These are phyloP conservation scores for Aradophagus sp. DNA, from an alignment of 1,140 invertebrate genomes.

Conservation along the genomic window DNA sequence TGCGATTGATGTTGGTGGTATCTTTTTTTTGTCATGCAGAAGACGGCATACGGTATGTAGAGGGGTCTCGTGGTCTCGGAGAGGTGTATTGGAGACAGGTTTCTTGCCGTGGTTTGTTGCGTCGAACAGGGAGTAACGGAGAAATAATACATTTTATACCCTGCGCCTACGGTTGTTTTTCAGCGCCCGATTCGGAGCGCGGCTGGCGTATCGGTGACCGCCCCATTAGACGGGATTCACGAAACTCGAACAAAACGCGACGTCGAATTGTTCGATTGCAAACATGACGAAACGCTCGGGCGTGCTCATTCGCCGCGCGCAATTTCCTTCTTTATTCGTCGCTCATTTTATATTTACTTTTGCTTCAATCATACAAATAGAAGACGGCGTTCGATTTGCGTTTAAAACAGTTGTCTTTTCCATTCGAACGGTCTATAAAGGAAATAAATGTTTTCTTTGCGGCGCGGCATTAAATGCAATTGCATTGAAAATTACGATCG, in stretches of 20 bases:
- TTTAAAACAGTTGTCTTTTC: conserved; percentile 42
- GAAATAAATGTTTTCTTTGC: conserved; percentile 48
- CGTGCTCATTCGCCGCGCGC: too few relatives aligned
- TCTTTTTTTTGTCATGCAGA: too few relatives aligned
- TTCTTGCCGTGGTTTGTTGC: too few relatives aligned
- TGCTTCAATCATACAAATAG: conserved; percentile 40
- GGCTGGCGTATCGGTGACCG: conserved; percentile 22
- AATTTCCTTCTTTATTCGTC: conserved; percentile 19
- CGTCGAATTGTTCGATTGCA: background rate
- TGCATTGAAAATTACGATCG: conserved; percentile 49
- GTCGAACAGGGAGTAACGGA: too few relatives aligned
- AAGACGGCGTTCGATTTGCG: conserved; percentile 33
- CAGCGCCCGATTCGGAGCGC: too few relatives aligned
- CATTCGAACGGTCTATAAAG: conserved; percentile 14
- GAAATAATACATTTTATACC: too few relatives aligned
- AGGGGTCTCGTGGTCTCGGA: too few relatives aligned
- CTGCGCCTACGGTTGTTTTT: too few relatives aligned
- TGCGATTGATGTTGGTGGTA: too few relatives aligned
- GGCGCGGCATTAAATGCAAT: conserved; percentile 45
- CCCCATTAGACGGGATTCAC: conserved; percentile 21
- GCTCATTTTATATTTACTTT: conserved; percentile 9
- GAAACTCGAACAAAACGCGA: background rate
- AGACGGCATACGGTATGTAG: too few relatives aligned
- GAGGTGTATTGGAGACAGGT: too few relatives aligned
- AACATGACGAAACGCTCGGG: conserved; percentile 5